These are phyloP conservation scores for Dunckerocampus dactyliophorus DNA, from an alignment of 2,113 vertebrate genomes.

Conservation along the genomic window DNA sequence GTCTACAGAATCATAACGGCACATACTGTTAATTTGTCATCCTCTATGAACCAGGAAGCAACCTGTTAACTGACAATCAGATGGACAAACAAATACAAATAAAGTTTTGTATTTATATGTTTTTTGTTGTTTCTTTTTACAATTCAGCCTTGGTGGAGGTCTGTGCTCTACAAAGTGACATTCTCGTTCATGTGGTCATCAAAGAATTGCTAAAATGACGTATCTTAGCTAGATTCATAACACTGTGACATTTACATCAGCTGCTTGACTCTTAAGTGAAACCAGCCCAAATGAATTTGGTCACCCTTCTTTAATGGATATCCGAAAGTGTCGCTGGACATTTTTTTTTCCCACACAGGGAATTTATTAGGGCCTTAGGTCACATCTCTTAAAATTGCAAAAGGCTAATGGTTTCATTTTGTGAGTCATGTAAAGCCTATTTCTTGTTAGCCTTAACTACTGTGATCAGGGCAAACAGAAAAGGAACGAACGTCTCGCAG, in stretches of 20 bases:
- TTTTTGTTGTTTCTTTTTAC: too few relatives aligned
- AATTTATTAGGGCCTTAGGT: constrained; percentile 28
- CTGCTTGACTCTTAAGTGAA: too few relatives aligned
- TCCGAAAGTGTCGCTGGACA: constrained; percentile 22
- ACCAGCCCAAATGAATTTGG: neutral
- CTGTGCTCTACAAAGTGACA: too few relatives aligned
- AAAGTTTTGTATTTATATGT: too few relatives aligned
- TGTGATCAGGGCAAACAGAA: constrained; percentile 34
- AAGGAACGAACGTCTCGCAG: constrained; percentile 7
- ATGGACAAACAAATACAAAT: neutral
- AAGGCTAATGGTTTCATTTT: constrained; percentile 33
- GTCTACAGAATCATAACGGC: too few relatives aligned
- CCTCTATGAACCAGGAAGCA: neutral
- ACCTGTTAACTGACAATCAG: neutral
- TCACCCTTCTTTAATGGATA: constrained; percentile 18
- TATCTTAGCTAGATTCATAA: too few relatives aligned
- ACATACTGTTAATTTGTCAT: neutral
- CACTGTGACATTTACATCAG: too few relatives aligned
- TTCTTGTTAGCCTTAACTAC: constrained; percentile 49
- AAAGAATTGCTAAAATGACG: too few relatives aligned
- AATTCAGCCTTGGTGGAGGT: too few relatives aligned
- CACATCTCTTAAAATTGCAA: constrained; percentile 37
- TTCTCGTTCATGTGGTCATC: too few relatives aligned
- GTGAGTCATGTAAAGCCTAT: constrained; percentile 9
- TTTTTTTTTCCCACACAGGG: constrained; percentile 37